A percentile compares a stretch with the other conserved stretches of the same genome.
phyloP scores from a whole-genome alignment of 2,797 vertebrate genomes.

The Epinephelus malabaricus region DNA sequence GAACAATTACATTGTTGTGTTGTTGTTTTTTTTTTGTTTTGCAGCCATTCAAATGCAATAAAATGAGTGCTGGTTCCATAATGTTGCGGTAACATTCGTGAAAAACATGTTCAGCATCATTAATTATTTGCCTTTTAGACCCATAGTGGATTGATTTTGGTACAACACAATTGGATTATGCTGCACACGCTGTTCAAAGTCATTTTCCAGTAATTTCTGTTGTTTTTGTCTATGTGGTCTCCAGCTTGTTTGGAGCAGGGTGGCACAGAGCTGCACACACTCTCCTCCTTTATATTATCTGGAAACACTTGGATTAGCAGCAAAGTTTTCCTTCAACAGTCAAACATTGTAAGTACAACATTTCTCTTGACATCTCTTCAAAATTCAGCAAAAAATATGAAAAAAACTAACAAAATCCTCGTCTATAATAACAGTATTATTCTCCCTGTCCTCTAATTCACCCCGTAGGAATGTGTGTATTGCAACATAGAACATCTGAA shows the following conservation, averaged over 20 bases:
- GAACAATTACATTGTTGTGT: constrained; percentile 35
- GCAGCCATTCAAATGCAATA: constrained; percentile 28
- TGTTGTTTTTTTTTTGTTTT: constrained; percentile 19
- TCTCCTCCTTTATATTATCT: neutral
- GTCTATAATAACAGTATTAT: neutral
- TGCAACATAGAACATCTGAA: constrained; percentile 18
- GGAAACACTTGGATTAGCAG: neutral
- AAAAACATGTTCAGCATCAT: constrained; percentile 50
- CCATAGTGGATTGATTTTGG: constrained; percentile 46
- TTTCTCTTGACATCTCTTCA: constrained; percentile 9
- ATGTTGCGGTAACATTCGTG: constrained; percentile 28
- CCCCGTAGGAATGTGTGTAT: neutral
- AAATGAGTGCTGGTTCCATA: constrained; percentile 20
- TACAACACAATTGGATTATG: constrained; percentile 42
- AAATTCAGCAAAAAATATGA: neutral
- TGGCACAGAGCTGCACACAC: neutral
- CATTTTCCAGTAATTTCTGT: constrained; percentile 22
- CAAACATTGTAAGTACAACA: neutral
- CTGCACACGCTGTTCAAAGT: constrained; percentile 32
- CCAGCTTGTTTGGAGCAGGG: constrained; percentile 16
- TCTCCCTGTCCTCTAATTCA: constrained; percentile 30
- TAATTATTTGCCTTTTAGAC: constrained; percentile 54
- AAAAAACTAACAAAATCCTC: neutral
- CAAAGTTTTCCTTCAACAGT: neutral
- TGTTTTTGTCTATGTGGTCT: constrained; percentile 19